Evolutionary conservation across 1,140 invertebrate genomes (phyloP).

Genomic region (Drosophila yakuba): DNA sequence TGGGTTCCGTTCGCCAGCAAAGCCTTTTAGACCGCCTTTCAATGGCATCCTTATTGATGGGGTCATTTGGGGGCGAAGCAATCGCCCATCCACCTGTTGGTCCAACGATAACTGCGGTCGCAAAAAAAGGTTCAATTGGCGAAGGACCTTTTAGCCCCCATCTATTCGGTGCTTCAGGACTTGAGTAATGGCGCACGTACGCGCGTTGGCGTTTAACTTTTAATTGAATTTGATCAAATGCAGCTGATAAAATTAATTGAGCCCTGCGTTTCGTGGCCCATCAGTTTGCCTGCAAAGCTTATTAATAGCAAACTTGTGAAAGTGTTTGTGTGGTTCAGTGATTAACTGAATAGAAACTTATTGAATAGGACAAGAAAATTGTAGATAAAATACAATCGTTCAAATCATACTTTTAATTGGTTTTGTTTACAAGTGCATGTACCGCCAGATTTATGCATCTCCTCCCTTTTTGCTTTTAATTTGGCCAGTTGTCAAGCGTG

Average conservation of each 20-base stretch:
- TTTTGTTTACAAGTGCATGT: neutral
- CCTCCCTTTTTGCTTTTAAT: neutral
- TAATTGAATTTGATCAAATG: slow-evolving; percentile 81
- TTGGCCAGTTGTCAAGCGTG: slow-evolving; percentile 12
- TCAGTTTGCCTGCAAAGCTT: neutral
- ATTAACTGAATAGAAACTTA: no score
- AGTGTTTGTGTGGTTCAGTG: no score
- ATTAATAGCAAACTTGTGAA: neutral
- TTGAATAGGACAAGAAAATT: no score
- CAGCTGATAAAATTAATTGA: slow-evolving; percentile 81
- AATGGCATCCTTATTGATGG: slow-evolving; percentile 71
- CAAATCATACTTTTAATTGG: neutral
- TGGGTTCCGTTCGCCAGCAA: slow-evolving; percentile 9
- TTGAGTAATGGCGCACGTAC: slow-evolving; percentile 75
- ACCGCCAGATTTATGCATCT: neutral
- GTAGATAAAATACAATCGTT: neutral
- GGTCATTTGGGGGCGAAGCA: slow-evolving; percentile 36
- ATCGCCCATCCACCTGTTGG: slow-evolving; percentile 50
- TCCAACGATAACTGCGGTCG: slow-evolving; percentile 31
- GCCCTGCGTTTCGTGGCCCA: neutral
- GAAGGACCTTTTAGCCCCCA: slow-evolving; percentile 27
- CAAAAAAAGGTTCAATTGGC: slow-evolving; percentile 45
- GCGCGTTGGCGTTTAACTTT: slow-evolving; percentile 68
- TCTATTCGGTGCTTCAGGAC: slow-evolving; percentile 3
- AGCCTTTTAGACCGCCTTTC: slow-evolving; percentile 46